Percentiles rank a stretch among this genome's conserved stretches.
Evolutionary conservation across 2,888 invertebrate species (phyloP).

Genomic region (Gryllus longicercus): DNA sequence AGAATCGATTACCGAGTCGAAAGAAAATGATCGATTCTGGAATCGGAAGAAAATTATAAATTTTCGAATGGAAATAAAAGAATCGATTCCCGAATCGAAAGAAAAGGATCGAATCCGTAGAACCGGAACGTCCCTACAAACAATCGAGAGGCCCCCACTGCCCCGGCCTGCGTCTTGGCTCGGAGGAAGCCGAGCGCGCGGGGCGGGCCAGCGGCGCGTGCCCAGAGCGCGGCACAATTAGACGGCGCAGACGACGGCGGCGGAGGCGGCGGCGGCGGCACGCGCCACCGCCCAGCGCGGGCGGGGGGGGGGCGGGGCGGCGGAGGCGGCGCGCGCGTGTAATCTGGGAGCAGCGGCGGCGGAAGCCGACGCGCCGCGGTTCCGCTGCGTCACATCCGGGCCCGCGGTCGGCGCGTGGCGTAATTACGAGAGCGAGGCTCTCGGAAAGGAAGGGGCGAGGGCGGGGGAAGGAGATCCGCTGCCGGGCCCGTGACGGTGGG

Average conservation of each 20-base stretch:
- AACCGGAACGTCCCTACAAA: neutral
- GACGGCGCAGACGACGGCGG: too few species aligned
- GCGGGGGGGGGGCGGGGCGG: neutral
- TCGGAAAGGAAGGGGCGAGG: too few species aligned
- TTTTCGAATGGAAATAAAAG: neutral
- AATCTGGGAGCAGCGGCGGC: neutral
- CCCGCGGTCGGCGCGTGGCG: neutral
- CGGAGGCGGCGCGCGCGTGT: neutral
- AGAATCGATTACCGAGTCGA: too few species aligned
- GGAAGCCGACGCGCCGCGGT: neutral
- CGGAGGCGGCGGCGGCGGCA: neutral
- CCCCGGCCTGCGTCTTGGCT: too few species aligned
- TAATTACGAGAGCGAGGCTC: neutral
- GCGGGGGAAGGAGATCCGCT: too few species aligned
- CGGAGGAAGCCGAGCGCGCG: too few species aligned
- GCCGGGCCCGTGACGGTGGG: too few species aligned
- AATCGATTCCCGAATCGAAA: neutral
- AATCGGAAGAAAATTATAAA: neutral
- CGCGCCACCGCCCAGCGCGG: neutral
- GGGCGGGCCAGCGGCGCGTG: too few species aligned
- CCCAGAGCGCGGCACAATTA: too few species aligned
- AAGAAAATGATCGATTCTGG: too few species aligned
- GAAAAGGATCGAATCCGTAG: neutral
- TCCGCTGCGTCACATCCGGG: conserved; percentile 11
- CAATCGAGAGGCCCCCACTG: neutral